phyloP scores from a whole-genome alignment of 2,888 invertebrate genomes.

The Synanthedon myopaeformis region DNA sequence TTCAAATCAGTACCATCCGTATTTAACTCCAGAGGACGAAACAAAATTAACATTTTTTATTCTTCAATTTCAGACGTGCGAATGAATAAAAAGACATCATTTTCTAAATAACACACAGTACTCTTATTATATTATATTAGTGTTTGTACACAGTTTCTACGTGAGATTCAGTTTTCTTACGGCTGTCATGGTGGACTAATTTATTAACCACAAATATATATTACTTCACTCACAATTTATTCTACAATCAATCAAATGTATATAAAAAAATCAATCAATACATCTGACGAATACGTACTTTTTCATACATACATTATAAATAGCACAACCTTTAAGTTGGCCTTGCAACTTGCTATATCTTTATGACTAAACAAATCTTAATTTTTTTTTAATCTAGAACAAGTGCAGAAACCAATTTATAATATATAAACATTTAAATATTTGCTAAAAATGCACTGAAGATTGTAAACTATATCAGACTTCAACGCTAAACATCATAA shows the following conservation, averaged over 20 bases:
- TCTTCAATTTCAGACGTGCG: too few relatives aligned
- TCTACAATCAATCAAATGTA: not conserved
- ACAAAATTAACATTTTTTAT: too few relatives aligned
- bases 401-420: slow-evolving; percentile 25
- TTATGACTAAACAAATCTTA: slow-evolving; percentile 44
- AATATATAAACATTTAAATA: slow-evolving; percentile 14
- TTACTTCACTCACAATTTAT: not conserved
- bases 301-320: slow-evolving; percentile 10
- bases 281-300: not conserved
- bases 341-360: slow-evolving; percentile 37
- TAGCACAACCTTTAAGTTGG: slow-evolving; percentile 60
- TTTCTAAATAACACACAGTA: too few relatives aligned
- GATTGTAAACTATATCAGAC: slow-evolving; percentile 18
- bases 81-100: too few relatives aligned
- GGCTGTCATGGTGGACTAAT: not conserved
- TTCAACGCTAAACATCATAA: slow-evolving; percentile 1
- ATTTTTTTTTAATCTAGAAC: slow-evolving; percentile 18
- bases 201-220: slow-evolving; percentile 1
- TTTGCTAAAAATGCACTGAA: slow-evolving; percentile 23
- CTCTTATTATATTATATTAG: too few relatives aligned
- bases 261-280: too few relatives aligned
- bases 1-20: not conserved
- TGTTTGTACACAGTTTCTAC: not conserved
- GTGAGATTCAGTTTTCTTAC: not conserved
- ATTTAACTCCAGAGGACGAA: too few relatives aligned